These are phyloP conservation scores for Meliscaeva auricollis DNA, from an alignment of 2,888 invertebrate genomes.

Conservation along the genomic window DNA sequence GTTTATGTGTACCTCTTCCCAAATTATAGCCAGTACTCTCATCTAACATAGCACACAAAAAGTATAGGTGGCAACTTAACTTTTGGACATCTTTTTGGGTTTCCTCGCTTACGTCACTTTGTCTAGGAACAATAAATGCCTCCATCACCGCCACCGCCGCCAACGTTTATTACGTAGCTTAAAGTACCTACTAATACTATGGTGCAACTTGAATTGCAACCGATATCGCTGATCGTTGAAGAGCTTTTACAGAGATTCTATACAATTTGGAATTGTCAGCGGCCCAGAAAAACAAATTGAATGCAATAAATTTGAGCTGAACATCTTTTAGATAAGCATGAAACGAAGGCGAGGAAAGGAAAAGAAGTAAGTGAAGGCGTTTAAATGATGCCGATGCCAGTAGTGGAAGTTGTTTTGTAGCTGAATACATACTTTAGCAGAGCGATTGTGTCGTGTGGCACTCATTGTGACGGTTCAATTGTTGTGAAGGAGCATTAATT, in stretches of 20 bases:
- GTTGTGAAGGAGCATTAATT: constrained; percentile 19
- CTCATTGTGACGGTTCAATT: constrained; percentile 16
- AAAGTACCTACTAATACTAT: constrained; percentile 1
- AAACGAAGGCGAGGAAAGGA: neutral
- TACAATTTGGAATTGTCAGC: constrained; percentile 45
- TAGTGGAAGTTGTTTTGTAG: neutral
- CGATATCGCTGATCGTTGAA: constrained; percentile 14
- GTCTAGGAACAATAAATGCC: constrained; percentile 13
- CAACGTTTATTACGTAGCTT: neutral
- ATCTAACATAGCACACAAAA: neutral
- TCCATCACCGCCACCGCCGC: neutral
- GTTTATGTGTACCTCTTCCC: neutral
- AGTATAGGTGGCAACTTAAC: neutral
- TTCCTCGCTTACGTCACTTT: constrained; percentile 29
- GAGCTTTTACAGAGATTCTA: constrained; percentile 21
- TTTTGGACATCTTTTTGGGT: constrained; percentile 35
- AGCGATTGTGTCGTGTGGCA: neutral
- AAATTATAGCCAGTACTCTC: neutral
- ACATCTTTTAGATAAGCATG: constrained; percentile 37
- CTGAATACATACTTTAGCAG: neutral
- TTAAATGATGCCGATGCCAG: neutral
- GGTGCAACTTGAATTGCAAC: constrained; percentile 39
- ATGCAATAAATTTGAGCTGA: constrained; percentile 60
- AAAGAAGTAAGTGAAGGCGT: neutral
- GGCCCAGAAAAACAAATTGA: constrained; percentile 68